phyloP scores from a whole-genome alignment of 2,113 vertebrate genomes.

The Lagopus leucura region DNA sequence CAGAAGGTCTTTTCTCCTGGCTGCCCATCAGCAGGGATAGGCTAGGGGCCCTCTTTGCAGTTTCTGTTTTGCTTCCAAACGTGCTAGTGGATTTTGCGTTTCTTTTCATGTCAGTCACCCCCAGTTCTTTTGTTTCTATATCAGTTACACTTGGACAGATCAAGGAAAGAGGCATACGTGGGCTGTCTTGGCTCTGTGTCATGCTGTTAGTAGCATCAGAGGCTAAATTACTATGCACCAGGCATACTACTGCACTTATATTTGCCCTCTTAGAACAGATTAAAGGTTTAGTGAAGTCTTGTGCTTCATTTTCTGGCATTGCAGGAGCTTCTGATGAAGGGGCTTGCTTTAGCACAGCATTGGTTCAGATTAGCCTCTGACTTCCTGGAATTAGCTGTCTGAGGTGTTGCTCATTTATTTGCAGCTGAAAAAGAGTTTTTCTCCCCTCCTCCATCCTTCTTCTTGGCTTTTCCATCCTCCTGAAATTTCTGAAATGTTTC shows the following conservation, averaged over 20 bases:
- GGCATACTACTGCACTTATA: background rate
- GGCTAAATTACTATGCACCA: constrained; percentile 2
- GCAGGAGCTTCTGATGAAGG: background rate
- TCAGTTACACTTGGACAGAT: background rate
- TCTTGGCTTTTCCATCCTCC: background rate
- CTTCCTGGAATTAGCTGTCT: background rate
- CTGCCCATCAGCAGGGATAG: background rate
- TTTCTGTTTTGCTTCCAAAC: background rate
- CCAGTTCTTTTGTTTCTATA: background rate
- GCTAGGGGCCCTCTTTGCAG: background rate
- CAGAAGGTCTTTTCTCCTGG: background rate
- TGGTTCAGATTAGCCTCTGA: constrained; percentile 3
- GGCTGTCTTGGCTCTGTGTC: background rate
- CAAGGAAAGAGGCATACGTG: background rate
- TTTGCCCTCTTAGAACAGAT: constrained; percentile 35
- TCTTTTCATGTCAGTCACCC: background rate
- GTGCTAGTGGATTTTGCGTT: background rate
- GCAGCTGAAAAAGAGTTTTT: background rate
- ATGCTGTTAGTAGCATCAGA: background rate
- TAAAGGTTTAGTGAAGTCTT: constrained; percentile 34
- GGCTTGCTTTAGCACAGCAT: background rate
- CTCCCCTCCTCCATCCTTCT: background rate
- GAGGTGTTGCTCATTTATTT: background rate
- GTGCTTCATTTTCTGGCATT: constrained; percentile 1
- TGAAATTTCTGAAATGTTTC: constrained; percentile 9